Percentiles rank a stretch among this genome's conserved stretches.
Conservation (phyloP, 2,888 invertebrate species). For the Callinectes sapidus region DNA sequence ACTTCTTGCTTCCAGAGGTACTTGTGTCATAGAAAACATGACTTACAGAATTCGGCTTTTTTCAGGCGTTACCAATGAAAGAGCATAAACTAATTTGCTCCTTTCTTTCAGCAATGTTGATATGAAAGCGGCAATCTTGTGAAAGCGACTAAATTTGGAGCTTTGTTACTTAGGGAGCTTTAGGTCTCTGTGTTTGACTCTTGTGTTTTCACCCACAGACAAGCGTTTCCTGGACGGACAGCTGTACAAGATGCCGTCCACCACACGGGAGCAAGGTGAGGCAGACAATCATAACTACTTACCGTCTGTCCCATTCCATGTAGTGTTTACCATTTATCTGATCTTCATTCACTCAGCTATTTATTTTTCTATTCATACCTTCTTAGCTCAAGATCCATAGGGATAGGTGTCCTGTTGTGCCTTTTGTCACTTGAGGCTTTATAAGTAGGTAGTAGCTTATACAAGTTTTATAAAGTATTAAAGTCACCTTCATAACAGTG, state of each 20-base stretch:
- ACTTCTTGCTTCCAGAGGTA: no score
- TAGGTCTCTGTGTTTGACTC: background rate
- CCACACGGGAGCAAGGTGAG: conserved; percentile 4
- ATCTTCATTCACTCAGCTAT: background rate
- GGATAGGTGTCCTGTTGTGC: background rate
- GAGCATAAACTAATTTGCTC: background rate
- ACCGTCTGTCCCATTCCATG: background rate
- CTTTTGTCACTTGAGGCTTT: background rate
- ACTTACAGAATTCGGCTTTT: background rate
- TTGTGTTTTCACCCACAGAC: conserved; percentile 8
- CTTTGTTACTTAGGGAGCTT: background rate
- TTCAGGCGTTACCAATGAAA: background rate
- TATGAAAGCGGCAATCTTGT: background rate
- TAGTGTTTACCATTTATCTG: background rate
- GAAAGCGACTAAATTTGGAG: background rate
- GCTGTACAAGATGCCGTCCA: conserved; percentile 31
- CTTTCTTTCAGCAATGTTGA: background rate
- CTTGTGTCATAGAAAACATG: background rate
- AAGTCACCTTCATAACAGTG: background rate
- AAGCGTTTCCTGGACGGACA: conserved; percentile 43
- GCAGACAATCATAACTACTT: background rate
- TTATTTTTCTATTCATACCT: background rate
- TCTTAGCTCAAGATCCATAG: background rate
- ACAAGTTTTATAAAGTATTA: background rate
- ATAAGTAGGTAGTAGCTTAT: background rate